Evolutionary conservation across 2,888 invertebrate genomes (phyloP).

Genomic region (Aplocera efformata): DNA sequence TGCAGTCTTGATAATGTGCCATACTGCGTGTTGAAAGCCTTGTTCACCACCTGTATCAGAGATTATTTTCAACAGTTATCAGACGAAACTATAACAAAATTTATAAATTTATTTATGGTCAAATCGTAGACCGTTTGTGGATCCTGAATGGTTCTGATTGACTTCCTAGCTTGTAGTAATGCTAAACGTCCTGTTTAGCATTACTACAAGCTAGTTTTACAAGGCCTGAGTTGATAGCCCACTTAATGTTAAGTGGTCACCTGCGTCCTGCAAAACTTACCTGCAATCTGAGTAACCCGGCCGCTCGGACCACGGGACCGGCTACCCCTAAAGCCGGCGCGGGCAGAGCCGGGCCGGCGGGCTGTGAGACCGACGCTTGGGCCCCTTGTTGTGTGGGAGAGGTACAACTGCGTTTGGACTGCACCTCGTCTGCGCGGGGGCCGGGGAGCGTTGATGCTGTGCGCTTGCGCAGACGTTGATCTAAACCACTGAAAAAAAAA

Average conservation of each 20-base stretch:
- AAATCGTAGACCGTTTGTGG: no score
- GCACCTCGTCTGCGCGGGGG: slow-evolving; percentile 51
- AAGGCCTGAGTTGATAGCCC: no score
- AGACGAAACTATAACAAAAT: no score
- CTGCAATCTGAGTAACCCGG: slow-evolving; percentile 69
- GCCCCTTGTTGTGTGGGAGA: slow-evolving; percentile 7
- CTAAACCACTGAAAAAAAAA: slow-evolving; percentile 46
- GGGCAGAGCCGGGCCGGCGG: slow-evolving; percentile 26
- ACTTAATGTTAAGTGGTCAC: no score
- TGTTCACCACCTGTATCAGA: slow-evolving; percentile 64
- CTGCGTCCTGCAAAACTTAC: no score
- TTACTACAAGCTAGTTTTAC: no score
- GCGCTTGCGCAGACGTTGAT: slow-evolving; percentile 64
- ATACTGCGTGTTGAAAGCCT: slow-evolving; percentile 79
- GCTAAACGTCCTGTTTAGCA: no score
- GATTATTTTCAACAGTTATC: slow-evolving; percentile 11
- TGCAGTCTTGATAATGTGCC: slow-evolving; percentile 81
- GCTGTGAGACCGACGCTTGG: slow-evolving; percentile 7
- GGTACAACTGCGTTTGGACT: slow-evolving; percentile 30
- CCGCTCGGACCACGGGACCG: slow-evolving; percentile 67
- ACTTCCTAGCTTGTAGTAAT: no score
- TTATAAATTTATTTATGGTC: no score
- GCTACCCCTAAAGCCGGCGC: slow-evolving; percentile 58
- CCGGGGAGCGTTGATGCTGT: slow-evolving; percentile 54
- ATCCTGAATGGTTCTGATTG: no score